Base-by-base conservation (phyloP, 2,113 vertebrate species). In the Dipodomys stephensi region DNA sequence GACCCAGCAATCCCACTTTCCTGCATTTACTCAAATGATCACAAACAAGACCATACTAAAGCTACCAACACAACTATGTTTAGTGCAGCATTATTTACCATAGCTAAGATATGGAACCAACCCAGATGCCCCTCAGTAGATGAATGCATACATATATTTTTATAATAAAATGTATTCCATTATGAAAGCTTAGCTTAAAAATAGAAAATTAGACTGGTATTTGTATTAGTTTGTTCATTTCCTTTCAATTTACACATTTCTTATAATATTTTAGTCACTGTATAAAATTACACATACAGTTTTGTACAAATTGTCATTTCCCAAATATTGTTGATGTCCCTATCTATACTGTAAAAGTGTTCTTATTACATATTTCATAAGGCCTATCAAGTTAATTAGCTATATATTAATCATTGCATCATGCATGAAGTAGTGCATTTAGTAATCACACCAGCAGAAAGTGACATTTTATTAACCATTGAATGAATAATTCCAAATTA, bases 401-500 rank as follows among this genome's bases (percentile, higher is more conserved):
- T 11, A 68, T 57, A 27, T 68, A 39, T 25, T 12, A 57, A 57
- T 28, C 25, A n/a, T 67, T 18, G 11, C 49, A 87, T 49, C 71
- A 12, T 92, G 28, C n/a, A n/a, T 32, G 22, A 67, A 44, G 12
- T 57, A 74, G 27, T 16, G 68, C 1, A 8, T 73, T 77, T 83
- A 64, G 19, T 53, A 84, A 53, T 44, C 13, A 32, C 39, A 28
- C 15, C 8, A 62, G 6, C 12, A 4, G n/a, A 19, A 69, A 53
- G 44, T 69, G n/a, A 25, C 32, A 84, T 81, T 83, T 84, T 68
- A 73, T 81, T 91, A 81, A 80, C 18, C 32, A 69, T 23, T 64
- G 46, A 69, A 81, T 6, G n/a, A 92, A 87, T 78, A 77, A 71
- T 81, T 13, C 18, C 73, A 89, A 92, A 60, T 74, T 32, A 83